A percentile compares a stretch with the other conserved stretches of the same genome.
phyloP scores from a whole-genome alignment of 1,140 invertebrate genomes.

The Anadara kagoshimensis region DNA sequence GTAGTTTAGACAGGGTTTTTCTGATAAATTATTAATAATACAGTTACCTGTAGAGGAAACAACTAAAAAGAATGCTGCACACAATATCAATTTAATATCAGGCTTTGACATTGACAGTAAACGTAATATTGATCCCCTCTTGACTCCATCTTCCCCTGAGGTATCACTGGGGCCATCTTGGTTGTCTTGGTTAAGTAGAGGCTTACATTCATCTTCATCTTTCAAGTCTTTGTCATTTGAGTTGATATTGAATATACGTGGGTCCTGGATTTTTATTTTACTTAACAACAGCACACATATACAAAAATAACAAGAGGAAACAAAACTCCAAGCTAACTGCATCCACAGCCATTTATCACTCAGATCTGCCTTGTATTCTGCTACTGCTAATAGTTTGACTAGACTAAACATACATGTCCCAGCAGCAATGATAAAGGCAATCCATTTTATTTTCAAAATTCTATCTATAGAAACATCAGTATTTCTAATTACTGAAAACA shows the following conservation, averaged over 20 bases:
- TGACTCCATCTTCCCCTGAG: neutral
- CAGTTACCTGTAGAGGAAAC: slow-evolving; percentile 29
- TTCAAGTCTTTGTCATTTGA: slow-evolving; percentile 4
- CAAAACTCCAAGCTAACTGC: slow-evolving; percentile 15
- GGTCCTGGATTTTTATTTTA: neutral
- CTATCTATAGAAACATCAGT: slow-evolving; percentile 16
- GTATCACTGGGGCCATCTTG: neutral
- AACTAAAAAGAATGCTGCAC: slow-evolving; percentile 21
- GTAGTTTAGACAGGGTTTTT: neutral
- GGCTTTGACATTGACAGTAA: slow-evolving; percentile 33
- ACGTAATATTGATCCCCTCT: slow-evolving; percentile 17
- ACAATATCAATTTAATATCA: slow-evolving; percentile 11
- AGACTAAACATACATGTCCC: slow-evolving; percentile 19
- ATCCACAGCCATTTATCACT: slow-evolving; percentile 32
- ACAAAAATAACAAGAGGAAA: slow-evolving; percentile 2
- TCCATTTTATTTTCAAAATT: slow-evolving; percentile 14
- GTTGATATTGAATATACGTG: neutral
- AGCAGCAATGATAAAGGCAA: neutral
- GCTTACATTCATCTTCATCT: slow-evolving; percentile 14
- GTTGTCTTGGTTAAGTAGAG: neutral
- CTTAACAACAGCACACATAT: slow-evolving; percentile 1
- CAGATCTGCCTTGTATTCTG: slow-evolving; percentile 2
- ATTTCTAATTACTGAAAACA: slow-evolving; percentile 13
- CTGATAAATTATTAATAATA: neutral
- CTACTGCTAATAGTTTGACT: slow-evolving; percentile 15